Base-by-base conservation (phyloP, 1,140 invertebrate species). In the Drosophila littoralis region DNA sequence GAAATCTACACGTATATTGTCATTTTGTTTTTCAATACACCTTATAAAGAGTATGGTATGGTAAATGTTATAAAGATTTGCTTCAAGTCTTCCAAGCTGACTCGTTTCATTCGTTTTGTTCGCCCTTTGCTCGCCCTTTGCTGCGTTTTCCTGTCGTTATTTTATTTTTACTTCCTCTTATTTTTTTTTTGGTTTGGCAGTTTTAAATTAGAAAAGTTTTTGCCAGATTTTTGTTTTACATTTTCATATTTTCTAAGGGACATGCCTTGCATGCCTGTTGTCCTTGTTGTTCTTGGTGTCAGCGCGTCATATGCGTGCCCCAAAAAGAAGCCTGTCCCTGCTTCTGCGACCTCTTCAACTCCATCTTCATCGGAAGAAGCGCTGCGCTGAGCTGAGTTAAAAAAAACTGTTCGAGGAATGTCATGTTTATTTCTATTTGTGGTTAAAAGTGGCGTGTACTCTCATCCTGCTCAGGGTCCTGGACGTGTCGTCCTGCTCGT, bases 151-250 rank as follows among this genome's bases (percentile, higher is more conserved):
- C 59, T 80, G 77, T 68, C 48, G 60, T 83, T 80, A 67, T 77
- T 89, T 89, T 65, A 63, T 77, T 75, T 65, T 72, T 79, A 65
- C 81, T 59, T 63, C 61, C 60, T 77, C 67, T 58, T 64, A 42
- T 54, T 38, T 68, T 77, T 77, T 79, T 74, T 85, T 70, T 80
- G 75, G 4, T 28, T 84, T 89, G 84, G 84, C 84, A 89, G 84
- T 89, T 89, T 89, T 89, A 89, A 89, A 89, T 89, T 89, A 89
- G 84, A 89, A 89, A 89, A 89, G 84, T 88, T 89, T 86, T 89
- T 69, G 80, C 84, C 77, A 81, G 85, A 89, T 89, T 89, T 89
- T 89, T 89, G 85, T 89, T 89, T 90, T 81, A 90, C 85, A 90
- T 89, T 89, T 89, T 89, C 84, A 90, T 89, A 89, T 89, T 89